Base-by-base conservation (phyloP, 2,888 invertebrate species). In the Rugalucina vietnamica region DNA sequence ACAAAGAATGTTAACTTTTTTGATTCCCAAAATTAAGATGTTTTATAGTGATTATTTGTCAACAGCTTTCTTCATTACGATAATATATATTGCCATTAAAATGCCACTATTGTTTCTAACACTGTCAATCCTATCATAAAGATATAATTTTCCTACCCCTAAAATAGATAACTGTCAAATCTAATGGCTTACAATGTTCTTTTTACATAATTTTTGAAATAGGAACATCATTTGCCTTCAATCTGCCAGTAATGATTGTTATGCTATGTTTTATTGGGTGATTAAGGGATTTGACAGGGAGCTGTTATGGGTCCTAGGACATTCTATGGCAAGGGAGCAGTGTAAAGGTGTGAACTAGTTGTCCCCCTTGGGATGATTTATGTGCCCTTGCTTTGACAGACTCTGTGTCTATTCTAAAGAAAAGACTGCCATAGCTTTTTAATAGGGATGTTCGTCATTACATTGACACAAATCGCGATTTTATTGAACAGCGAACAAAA, bases 361-460 rank as follows among this genome's bases (percentile, higher is more conserved):
- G 49, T 71, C 39, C 43, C 74, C 79, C 79, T 70, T 29, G 12
- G 37, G 70, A 74, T 86, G 86, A 86, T 85, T 87, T 87, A 87
- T 87, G 57, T 81, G 79, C 79, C 57, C 54, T 39, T 72, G 71
- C 69, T 50, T 57, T 77, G 81, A 83, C 79, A 78, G 81, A 27
- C 79, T 49, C 57, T 54, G 69, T 70, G 85, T 79, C 82, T 76
- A 76, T 84, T 69, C 71, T 57, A 70, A 78, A 79, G 80, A 83
- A 85, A 87, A 79, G 74, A 83, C 85, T 79, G 81, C 83, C 82
- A 65, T n/a, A n/a, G 43, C 36, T 69, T 70, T 49, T 57, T 81
- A 83, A 85, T 87, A 79, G 73, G 77, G 83, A 76, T 83, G 81
- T 85, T 74, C 39, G 79, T 85, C 85, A 83, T 74, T 37, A 18